phyloP scores from a whole-genome alignment of 2,113 vertebrate species.

The Elaphurus davidianus region DNA sequence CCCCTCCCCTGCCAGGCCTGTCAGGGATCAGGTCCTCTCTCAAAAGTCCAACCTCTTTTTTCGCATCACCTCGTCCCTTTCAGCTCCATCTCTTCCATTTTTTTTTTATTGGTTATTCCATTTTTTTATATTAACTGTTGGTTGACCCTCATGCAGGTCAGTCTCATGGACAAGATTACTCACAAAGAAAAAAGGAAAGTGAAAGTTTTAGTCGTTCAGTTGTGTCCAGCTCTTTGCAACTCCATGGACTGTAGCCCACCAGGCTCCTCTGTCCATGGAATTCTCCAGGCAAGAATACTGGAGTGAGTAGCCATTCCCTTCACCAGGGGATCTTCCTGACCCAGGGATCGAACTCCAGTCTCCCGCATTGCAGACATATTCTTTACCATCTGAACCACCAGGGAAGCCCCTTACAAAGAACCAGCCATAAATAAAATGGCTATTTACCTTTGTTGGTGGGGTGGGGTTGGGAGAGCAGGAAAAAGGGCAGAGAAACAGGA shows the following conservation, averaged over 20 bases:
- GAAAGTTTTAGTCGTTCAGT: not conserved
- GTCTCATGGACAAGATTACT: not conserved
- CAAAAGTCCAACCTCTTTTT: not conserved
- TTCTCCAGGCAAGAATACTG: not conserved
- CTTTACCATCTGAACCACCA: not conserved
- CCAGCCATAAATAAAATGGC: not conserved
- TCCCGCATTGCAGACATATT: not conserved
- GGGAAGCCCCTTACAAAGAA: not conserved
- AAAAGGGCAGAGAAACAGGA: not conserved
- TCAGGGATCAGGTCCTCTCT: not conserved
- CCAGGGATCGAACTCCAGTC: not conserved
- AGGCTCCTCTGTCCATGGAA: not conserved
- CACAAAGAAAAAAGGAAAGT: not conserved
- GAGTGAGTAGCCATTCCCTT: not conserved
- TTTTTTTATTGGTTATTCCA: not conserved
- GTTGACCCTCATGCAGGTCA: not conserved
- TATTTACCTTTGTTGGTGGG: not conserved
- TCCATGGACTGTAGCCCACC: not conserved
- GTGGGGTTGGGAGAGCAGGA: accelerated
- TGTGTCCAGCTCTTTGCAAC: not conserved
- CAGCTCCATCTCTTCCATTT: not conserved
- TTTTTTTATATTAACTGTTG: not conserved
- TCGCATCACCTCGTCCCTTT: not conserved
- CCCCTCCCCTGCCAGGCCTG: not conserved
- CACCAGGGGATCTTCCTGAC: not conserved